A percentile compares a stretch with the other conserved stretches of the same genome.
These are phyloP conservation scores for Phataginus tetradactyla DNA, from an alignment of 2,797 vertebrate genomes.

Conservation along the genomic window DNA sequence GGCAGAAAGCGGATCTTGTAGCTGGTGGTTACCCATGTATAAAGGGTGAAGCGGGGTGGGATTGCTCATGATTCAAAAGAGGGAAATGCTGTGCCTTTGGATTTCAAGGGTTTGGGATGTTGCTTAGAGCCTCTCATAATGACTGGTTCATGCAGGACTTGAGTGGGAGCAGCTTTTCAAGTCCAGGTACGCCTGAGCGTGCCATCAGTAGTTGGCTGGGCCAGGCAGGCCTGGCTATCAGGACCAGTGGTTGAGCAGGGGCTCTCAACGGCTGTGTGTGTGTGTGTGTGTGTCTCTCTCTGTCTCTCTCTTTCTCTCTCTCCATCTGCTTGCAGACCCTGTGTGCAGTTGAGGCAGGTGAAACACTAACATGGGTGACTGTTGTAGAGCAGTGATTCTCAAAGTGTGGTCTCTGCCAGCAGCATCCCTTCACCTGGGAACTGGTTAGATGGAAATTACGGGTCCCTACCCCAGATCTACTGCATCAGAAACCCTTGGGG, in stretches of 20 bases:
- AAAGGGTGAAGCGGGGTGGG: background rate
- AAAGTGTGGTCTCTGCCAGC: background rate
- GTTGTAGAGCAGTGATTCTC: background rate
- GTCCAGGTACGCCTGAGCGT: background rate
- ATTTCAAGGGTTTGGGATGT: background rate
- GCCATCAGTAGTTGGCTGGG: background rate
- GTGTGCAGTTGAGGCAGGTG: background rate
- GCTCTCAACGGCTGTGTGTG: rapidly evolving
- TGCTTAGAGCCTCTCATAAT: background rate
- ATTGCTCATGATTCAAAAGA: background rate
- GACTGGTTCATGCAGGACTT: background rate
- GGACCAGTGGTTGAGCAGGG: background rate
- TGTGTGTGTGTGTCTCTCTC: background rate
- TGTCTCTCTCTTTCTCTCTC: background rate
- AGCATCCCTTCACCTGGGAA: background rate
- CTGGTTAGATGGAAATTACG: background rate
- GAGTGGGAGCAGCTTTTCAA: background rate
- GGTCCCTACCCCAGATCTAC: background rate
- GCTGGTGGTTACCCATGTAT: background rate
- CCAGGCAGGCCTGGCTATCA: background rate
- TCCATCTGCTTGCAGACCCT: background rate
- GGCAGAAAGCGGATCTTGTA: constrained; percentile 25
- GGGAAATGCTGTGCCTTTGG: background rate
- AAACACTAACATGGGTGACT: background rate
- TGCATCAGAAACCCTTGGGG: background rate